phyloP scores from a whole-genome alignment of 2,888 invertebrate genomes.

The Cephus pulcher region DNA sequence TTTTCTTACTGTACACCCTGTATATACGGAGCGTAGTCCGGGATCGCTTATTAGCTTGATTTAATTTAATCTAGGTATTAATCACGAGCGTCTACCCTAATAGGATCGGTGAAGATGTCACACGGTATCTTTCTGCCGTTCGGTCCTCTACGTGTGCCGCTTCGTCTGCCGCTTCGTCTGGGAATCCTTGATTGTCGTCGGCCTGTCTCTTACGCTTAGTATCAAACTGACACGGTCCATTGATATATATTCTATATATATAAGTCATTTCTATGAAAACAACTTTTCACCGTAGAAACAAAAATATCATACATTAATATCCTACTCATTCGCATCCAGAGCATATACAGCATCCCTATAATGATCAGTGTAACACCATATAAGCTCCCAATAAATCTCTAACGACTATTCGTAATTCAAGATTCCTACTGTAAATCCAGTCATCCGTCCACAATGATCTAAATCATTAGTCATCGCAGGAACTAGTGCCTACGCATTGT shows the following conservation, averaged over 20 bases:
- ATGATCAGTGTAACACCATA: not conserved
- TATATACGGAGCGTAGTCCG: constrained; percentile 12
- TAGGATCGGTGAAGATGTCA: constrained; percentile 54
- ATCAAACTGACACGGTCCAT: not conserved
- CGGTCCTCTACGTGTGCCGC: not conserved
- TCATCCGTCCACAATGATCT: not conserved
- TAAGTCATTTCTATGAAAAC: not conserved
- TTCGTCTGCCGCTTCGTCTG: not conserved
- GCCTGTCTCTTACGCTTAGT: not conserved
- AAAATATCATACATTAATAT: not conserved
- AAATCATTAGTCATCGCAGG: not conserved
- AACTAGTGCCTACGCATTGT: not conserved
- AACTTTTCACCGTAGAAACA: not conserved
- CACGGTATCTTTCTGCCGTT: constrained; percentile 36
- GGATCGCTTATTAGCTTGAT: constrained; percentile 52
- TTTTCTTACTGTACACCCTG: not conserved
- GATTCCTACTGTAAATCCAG: not conserved
- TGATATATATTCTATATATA: constrained; percentile 7
- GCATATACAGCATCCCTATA: not conserved
- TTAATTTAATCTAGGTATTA: constrained; percentile 59
- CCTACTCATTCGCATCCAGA: not conserved
- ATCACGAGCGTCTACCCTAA: constrained; percentile 51
- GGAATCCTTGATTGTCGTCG: constrained; percentile 7
- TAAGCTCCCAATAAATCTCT: not conserved
- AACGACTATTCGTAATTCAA: not conserved